Conservation (phyloP, 2,888 invertebrate genomes). For the Eueremaeus valkanovi region DNA sequence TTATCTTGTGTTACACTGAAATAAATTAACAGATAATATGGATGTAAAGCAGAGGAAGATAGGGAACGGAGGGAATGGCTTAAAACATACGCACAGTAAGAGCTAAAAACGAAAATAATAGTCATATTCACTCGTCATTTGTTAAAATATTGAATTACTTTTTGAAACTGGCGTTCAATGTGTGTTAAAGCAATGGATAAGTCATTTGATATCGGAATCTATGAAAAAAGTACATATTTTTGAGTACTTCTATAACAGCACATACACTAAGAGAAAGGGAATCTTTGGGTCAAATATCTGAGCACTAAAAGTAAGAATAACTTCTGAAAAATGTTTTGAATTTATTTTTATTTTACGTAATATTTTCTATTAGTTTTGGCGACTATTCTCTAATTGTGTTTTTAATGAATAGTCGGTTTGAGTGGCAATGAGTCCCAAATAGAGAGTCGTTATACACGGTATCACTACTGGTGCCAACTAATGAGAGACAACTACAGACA, state of each 20-base stretch:
- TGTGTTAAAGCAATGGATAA: not conserved
- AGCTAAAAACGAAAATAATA: not conserved
- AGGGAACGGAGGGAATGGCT: not conserved
- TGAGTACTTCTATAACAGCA: too few relatives aligned
- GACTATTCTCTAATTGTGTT: too few relatives aligned
- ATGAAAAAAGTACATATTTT: not conserved
- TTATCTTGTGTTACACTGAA: not conserved
- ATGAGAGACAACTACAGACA: conserved; percentile 10
- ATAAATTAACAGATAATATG: not conserved
- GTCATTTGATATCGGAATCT: not conserved
- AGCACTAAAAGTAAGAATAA: too few relatives aligned
- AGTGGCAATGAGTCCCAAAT: conserved; percentile 6
- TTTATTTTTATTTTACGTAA: too few relatives aligned
- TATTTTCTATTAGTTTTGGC: too few relatives aligned
- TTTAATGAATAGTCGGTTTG: not conserved
- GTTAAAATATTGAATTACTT: conserved; percentile 9
- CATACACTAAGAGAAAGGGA: too few relatives aligned
- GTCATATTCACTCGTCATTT: conserved; percentile 1
- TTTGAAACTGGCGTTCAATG: not conserved
- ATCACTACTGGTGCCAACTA: conserved; percentile 23
- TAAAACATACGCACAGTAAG: not conserved
- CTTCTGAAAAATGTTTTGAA: not conserved
- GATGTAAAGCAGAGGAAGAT: not conserved
- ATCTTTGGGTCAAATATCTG: too few relatives aligned
- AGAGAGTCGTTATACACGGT: not conserved